phyloP scores from a whole-genome alignment of 2,888 invertebrate species.

The Nomada lathburiana region DNA sequence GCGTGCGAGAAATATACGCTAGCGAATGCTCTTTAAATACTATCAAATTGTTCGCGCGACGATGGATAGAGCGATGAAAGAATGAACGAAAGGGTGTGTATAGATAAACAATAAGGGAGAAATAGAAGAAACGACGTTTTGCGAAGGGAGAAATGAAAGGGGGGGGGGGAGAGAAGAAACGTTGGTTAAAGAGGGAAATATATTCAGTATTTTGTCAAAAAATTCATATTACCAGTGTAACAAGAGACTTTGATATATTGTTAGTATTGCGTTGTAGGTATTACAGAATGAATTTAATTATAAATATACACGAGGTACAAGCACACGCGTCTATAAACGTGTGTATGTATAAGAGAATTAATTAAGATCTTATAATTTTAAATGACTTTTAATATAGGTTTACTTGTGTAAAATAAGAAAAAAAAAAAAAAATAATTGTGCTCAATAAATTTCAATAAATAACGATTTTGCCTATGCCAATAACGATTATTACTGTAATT shows the following conservation, averaged over 20 bases:
- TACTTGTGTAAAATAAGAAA: constrained; percentile 77
- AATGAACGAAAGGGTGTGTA: constrained; percentile 2
- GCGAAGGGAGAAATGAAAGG: neutral
- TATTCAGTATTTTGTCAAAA: constrained; percentile 79
- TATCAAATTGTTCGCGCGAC: constrained; percentile 21
- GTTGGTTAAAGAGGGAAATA: constrained; percentile 34
- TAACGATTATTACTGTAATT: constrained; percentile 70
- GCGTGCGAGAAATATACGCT: constrained; percentile 17
- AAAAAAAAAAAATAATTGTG: constrained; percentile 75
- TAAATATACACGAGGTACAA: constrained; percentile 70
- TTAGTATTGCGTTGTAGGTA: constrained; percentile 70
- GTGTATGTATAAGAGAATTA: constrained; percentile 67
- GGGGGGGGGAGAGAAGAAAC: constrained; percentile 14
- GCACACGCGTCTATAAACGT: constrained; percentile 69
- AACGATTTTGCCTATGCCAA: constrained; percentile 81
- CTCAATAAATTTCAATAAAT: constrained; percentile 81
- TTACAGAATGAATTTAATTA: constrained; percentile 73
- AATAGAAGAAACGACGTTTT: constrained; percentile 12
- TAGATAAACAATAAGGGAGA: neutral
- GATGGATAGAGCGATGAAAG: constrained; percentile 6
- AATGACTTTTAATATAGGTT: constrained; percentile 77
- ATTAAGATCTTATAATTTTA: constrained; percentile 78
- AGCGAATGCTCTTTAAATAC: constrained; percentile 38
- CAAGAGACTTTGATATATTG: constrained; percentile 74
- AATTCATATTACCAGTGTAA: constrained; percentile 74